phyloP scores from a whole-genome alignment of 2,888 invertebrate genomes.

The Ecdyonurus torrentis region DNA sequence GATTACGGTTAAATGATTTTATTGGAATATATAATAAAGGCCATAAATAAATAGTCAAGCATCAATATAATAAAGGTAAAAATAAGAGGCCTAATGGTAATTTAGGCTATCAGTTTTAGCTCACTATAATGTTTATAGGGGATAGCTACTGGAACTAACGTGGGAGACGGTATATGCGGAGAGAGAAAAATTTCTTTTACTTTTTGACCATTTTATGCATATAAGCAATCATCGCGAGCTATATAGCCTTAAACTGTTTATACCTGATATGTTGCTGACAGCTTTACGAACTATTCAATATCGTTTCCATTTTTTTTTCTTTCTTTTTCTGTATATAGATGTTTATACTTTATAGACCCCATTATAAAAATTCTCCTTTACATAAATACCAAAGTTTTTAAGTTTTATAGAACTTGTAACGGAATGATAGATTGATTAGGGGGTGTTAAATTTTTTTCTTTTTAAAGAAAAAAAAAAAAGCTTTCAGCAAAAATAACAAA shows the following conservation, averaged over 20 bases:
- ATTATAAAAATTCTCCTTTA: not conserved
- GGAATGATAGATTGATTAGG: not conserved
- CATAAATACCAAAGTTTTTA: no score
- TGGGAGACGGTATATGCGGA: not conserved
- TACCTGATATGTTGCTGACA: not conserved
- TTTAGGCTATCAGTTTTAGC: not conserved
- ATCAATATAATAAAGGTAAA: not conserved
- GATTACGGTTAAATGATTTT: not conserved
- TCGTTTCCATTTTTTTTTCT: no score
- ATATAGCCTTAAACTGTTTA: no score
- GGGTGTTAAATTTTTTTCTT: not conserved
- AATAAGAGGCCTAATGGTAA: not conserved
- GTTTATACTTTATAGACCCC: no score
- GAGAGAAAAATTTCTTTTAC: no score
- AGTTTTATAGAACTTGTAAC: not conserved
- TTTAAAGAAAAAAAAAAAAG: no score
- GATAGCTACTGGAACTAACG: not conserved
- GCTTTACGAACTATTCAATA: not conserved
- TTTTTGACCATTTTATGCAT: no score
- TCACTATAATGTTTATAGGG: no score
- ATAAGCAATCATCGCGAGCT: no score
- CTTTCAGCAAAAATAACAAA: no score
- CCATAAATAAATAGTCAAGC: not conserved
- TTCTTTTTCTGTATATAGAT: not conserved
- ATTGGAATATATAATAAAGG: not conserved